phyloP scores from a whole-genome alignment of 2,888 invertebrate genomes.

The Meiosimyza platycephala region DNA sequence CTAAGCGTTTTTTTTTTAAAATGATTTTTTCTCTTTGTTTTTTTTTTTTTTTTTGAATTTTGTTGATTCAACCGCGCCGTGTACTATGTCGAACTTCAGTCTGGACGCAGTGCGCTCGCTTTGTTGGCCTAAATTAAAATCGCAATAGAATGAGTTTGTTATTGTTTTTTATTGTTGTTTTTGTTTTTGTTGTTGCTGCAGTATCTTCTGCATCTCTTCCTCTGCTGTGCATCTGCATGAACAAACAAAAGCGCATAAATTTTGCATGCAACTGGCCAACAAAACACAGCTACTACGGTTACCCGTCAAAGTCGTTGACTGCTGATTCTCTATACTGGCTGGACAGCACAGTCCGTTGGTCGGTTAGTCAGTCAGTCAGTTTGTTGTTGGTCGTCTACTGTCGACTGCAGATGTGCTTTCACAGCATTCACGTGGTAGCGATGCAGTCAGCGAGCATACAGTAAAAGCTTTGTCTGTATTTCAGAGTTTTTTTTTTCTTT shows the following conservation, averaged over 20 bases:
- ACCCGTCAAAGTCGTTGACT: too few relatives aligned
- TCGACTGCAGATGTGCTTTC: too few relatives aligned
- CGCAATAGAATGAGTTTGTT: constrained; percentile 45
- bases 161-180: constrained; percentile 27
- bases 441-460: too few relatives aligned
- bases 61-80: not conserved
- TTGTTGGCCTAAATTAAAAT: constrained; percentile 41
- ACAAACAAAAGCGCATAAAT: constrained; percentile 12
- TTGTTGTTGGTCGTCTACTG: too few relatives aligned
- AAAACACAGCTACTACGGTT: too few relatives aligned
- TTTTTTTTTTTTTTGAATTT: not conserved
- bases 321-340: too few relatives aligned
- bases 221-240: constrained; percentile 10
- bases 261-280: constrained; percentile 5
- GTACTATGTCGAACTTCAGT: constrained; percentile 1
- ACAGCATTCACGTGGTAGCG: too few relatives aligned
- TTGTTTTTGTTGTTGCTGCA: constrained; percentile 25
- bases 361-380: too few relatives aligned
- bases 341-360: too few relatives aligned
- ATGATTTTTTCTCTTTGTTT: not conserved
- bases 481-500: too few relatives aligned
- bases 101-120: constrained; percentile 1
- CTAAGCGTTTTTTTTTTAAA: not conserved
- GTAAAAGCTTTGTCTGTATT: too few relatives aligned
- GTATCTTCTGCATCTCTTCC: constrained; percentile 39